Base-by-base conservation (phyloP, 1,140 invertebrate genomes). In the Theocolax elegans region DNA sequence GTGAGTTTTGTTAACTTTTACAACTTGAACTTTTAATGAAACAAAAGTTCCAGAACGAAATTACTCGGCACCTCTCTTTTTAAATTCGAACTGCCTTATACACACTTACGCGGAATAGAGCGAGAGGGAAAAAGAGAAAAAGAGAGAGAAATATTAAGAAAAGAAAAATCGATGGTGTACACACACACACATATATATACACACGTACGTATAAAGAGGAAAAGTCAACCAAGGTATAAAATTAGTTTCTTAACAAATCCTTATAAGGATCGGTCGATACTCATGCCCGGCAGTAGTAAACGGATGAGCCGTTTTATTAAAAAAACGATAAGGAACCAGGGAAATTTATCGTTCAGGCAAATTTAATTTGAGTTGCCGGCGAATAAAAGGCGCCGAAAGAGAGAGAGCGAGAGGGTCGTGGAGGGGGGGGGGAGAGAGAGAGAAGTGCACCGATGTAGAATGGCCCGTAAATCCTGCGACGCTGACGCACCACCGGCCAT, bases 381-480 rank as follows among this genome's bases (percentile, higher is more conserved):
- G 31, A 68, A 75, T 48, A 67, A 68, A 70, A 71, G 67, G 60
- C 58, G 48, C 53, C 54, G 54, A 53, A 71, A 67, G 53, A 62
- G 56, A 53, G 54, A 21, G 38, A 51, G 49, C 6, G 49, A 59
- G 51, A 38, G 65, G n/a, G 46, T n/a, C 35, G 31, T 46, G 67
- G 62, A 46, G 42, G 58, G 54, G 15, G 56, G 38, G 51, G 67
- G 53, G 63, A 40, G 49, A 38, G 68, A 48, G 42, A 70, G 17
- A 62, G 73, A 62, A 58, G 60, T 68, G 68, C 72, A 72, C 71
- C 79, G 75, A 81, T 80, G 76, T 76, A 80, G 77, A 80, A 77
- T 83, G 77, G 80, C 74, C 78, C 73, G 80, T 83, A 83, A 83
- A 83, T 83, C 76, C 71, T 80, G 72, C 71, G 65, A 77, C 76